Conservation (phyloP, 1,140 invertebrate genomes). For the Bemisia tabaci region DNA sequence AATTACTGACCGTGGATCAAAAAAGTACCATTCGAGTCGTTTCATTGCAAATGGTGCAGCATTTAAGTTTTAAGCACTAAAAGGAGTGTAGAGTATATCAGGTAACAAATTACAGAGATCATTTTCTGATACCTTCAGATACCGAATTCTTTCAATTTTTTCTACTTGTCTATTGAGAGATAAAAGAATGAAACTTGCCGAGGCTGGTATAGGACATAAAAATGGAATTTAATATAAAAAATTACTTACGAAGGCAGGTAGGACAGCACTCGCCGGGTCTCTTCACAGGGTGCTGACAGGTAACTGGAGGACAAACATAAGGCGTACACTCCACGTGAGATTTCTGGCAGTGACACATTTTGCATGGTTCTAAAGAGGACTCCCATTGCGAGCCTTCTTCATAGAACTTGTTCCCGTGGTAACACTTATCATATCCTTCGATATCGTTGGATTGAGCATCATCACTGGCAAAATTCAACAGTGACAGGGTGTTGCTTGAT, state of each 20-base stretch:
- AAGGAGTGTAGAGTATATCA: too few species aligned
- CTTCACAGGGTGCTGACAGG: conserved; percentile 40
- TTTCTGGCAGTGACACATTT: conserved; percentile 69
- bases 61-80: too few species aligned
- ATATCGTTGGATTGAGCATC: neutral
- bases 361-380: conserved; percentile 55
- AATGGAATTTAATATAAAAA: too few species aligned
- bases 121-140: too few species aligned
- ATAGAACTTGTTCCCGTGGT: conserved; percentile 53
- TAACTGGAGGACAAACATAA: conserved; percentile 57
- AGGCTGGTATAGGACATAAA: too few species aligned
- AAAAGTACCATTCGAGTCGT: too few species aligned
- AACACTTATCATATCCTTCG: conserved; percentile 33
- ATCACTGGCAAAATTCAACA: neutral
- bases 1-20: too few species aligned
- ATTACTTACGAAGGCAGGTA: conserved; percentile 50
- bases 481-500: neutral
- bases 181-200: too few species aligned
- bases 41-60: too few species aligned
- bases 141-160: too few species aligned
- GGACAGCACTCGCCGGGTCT: conserved; percentile 65
- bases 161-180: too few species aligned
- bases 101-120: too few species aligned
- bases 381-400: conserved; percentile 76
- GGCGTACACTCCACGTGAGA: conserved; percentile 61